Evolutionary conservation across 2,888 invertebrate species (phyloP).

Genomic region (Zootermopsis nevadensis): DNA sequence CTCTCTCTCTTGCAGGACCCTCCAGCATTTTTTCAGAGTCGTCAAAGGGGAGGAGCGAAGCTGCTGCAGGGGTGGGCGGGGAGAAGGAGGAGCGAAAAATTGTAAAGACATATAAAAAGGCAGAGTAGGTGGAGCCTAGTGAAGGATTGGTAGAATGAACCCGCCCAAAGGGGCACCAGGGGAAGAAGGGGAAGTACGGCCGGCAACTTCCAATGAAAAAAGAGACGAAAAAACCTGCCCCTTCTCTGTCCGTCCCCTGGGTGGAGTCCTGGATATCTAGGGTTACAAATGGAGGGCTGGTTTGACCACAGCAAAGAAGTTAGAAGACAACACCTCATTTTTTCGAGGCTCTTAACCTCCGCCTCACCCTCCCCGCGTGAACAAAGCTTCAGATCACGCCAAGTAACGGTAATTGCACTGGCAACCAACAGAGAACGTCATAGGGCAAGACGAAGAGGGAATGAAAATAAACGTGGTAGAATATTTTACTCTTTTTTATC

Average conservation of each 20-base stretch:
- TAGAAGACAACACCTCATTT: constrained; percentile 48
- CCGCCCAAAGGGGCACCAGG: constrained; percentile 45
- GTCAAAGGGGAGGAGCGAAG: constrained; percentile 40
- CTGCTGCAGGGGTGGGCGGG: neutral
- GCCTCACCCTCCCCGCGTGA: constrained; percentile 18
- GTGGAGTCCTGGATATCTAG: constrained; percentile 44
- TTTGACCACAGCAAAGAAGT: constrained; percentile 37
- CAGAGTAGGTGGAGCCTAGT: constrained; percentile 47
- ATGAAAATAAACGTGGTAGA: constrained; percentile 52
- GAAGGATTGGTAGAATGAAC: constrained; percentile 48
- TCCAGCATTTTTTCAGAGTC: constrained; percentile 25
- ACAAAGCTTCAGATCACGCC: constrained; percentile 45
- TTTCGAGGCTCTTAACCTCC: constrained; percentile 44
- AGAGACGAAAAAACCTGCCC: constrained; percentile 34
- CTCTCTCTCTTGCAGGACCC: constrained; percentile 5
- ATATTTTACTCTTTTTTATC: constrained; percentile 53
- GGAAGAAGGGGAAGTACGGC: constrained; percentile 25
- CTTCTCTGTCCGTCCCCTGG: constrained; percentile 47
- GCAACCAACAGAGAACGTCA: constrained; percentile 42
- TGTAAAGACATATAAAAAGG: constrained; percentile 50
- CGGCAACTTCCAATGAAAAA: constrained; percentile 51
- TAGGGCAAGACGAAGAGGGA: constrained; percentile 39
- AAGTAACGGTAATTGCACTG: constrained; percentile 53
- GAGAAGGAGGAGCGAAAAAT: constrained; percentile 50
- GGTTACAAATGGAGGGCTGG: constrained; percentile 30